phyloP scores from a whole-genome alignment of 2,888 invertebrate species.

The Furcula furcula region DNA sequence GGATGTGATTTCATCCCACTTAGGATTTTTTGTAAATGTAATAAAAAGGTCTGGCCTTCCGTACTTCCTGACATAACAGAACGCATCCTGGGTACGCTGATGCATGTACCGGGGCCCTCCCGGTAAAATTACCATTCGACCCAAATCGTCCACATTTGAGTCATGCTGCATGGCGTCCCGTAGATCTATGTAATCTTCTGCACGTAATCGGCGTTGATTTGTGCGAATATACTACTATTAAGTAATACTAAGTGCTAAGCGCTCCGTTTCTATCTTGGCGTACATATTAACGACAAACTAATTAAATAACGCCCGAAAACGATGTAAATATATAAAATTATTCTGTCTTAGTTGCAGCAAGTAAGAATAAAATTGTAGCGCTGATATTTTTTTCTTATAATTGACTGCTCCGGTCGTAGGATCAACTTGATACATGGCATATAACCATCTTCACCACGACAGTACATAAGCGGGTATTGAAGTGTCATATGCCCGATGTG shows the following conservation, averaged over 20 bases:
- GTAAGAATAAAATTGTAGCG: not conserved
- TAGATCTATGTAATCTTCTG: too few species aligned
- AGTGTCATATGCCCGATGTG: constrained; percentile 4
- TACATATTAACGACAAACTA: constrained; percentile 7
- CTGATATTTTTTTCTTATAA: constrained; percentile 1
- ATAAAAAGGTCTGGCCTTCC: not conserved
- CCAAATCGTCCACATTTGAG: too few species aligned
- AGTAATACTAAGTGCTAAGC: too few species aligned
- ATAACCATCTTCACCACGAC: constrained; percentile 4
- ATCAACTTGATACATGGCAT: constrained; percentile 3
- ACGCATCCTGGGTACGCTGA: not conserved
- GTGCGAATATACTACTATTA: too few species aligned
- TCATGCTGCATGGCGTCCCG: too few species aligned
- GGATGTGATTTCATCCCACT: not conserved
- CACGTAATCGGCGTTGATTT: too few species aligned
- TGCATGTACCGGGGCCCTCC: not conserved
- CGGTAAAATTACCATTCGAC: too few species aligned
- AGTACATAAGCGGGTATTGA: constrained; percentile 4
- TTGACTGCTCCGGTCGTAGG: constrained; percentile 1
- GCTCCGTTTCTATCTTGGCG: constrained; percentile 5
- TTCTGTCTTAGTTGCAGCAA: too few species aligned
- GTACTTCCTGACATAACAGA: not conserved
- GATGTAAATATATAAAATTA: constrained; percentile 8
- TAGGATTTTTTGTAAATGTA: not conserved
- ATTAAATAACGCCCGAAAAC: constrained; percentile 5